These are phyloP conservation scores for Iguana delicatissima DNA, from an alignment of 2,797 vertebrate species.

Conservation along the genomic window DNA sequence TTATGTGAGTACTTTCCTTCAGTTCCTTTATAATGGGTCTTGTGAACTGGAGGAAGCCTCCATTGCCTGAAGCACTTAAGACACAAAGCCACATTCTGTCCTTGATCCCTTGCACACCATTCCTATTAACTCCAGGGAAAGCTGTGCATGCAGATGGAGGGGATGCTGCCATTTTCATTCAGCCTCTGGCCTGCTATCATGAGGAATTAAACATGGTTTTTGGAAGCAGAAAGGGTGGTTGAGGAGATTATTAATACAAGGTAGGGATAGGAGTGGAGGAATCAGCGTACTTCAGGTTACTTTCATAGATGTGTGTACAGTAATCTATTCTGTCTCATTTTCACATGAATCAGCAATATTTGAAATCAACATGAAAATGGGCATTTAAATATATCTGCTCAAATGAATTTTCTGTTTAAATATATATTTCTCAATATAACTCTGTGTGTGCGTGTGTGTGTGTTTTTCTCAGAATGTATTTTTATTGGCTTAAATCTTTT, in stretches of 20 bases:
- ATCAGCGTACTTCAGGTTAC: background rate
- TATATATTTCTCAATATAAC: too few species aligned
- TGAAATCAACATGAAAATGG: background rate
- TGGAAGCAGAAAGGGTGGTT: background rate
- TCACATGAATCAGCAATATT: background rate
- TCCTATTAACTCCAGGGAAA: slow-evolving; percentile 11
- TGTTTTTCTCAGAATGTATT: too few species aligned
- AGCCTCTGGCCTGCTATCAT: background rate
- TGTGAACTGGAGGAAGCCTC: slow-evolving; percentile 25
- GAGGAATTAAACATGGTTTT: slow-evolving; percentile 1
- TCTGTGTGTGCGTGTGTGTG: too few species aligned
- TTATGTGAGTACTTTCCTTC: slow-evolving; percentile 22
- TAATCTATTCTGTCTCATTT: background rate
- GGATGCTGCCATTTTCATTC: background rate
- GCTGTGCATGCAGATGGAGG: slow-evolving; percentile 1
- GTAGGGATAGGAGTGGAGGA: background rate
- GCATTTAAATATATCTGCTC: background rate
- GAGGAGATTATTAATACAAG: background rate
- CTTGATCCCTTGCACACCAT: slow-evolving; percentile 14
- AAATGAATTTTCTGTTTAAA: background rate
- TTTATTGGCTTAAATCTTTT: too few species aligned
- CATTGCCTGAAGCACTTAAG: slow-evolving; percentile 13
- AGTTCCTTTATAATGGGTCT: slow-evolving; percentile 37
- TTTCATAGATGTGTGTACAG: background rate
- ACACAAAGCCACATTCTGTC: background rate